Evolutionary conservation across 2,888 invertebrate genomes (phyloP).

Genomic region (Microctonus hyperodae): DNA sequence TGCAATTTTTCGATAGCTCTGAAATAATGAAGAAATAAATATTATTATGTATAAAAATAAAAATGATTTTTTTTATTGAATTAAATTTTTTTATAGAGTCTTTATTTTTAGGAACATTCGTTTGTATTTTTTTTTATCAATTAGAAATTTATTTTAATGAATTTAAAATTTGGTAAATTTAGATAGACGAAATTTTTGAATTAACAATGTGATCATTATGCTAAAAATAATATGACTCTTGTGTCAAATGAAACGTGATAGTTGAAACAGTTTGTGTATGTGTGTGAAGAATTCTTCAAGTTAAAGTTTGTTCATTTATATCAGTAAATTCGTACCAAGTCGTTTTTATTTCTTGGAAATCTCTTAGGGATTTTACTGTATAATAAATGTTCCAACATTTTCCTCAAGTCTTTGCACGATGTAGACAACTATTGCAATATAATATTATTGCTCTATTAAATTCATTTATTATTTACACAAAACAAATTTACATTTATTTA

Average conservation of each 20-base stretch:
- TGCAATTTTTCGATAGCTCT: conserved; percentile 62
- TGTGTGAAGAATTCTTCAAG: neutral
- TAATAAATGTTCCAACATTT: neutral
- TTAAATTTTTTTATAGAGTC: neutral
- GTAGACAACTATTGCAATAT: no score
- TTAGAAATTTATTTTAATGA: no score
- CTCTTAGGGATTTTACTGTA: neutral
- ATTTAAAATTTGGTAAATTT: no score
- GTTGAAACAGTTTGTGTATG: conserved; percentile 43
- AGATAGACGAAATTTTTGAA: conserved; percentile 38
- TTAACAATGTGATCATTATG: conserved; percentile 54
- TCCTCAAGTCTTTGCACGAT: neutral
- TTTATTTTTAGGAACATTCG: no score
- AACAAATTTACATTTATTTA: no score
- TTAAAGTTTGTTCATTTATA: conserved; percentile 22
- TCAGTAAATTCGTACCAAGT: neutral
- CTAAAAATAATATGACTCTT: conserved; percentile 53
- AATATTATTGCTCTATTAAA: no score
- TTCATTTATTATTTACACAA: no score
- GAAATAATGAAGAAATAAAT: conserved; percentile 36
- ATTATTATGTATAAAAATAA: neutral
- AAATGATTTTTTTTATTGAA: neutral
- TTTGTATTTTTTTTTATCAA: no score
- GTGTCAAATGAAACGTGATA: conserved; percentile 52
- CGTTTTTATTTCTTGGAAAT: conserved; percentile 15